Evolutionary conservation across 2,888 invertebrate species (phyloP).

Genomic region (Aphrophora alni): DNA sequence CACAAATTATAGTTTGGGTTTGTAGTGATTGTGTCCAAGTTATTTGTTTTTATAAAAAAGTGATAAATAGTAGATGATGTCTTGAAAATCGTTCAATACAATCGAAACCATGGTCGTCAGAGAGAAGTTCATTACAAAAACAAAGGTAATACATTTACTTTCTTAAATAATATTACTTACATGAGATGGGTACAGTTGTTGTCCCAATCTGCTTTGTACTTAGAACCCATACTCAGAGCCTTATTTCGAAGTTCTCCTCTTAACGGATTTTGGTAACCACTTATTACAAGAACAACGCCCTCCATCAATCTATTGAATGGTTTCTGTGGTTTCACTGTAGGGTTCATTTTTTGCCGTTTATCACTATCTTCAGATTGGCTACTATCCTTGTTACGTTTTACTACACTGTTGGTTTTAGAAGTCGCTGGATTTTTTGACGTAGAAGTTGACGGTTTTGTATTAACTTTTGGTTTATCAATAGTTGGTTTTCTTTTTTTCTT

Average conservation of each 20-base stretch:
- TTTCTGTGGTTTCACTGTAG: slow-evolving; percentile 50
- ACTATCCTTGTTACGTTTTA: background rate
- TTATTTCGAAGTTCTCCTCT: slow-evolving; percentile 70
- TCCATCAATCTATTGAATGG: slow-evolving; percentile 67
- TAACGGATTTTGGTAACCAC: slow-evolving; percentile 86
- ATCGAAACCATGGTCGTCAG: too few relatives aligned
- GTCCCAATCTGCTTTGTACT: slow-evolving; percentile 78
- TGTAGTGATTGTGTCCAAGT: too few relatives aligned
- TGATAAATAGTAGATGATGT: too few relatives aligned
- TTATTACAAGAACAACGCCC: slow-evolving; percentile 78
- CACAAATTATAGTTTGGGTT: too few relatives aligned
- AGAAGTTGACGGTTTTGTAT: slow-evolving; percentile 17
- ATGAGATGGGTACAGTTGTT: slow-evolving; percentile 81
- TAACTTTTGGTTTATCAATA: background rate
- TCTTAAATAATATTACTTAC: slow-evolving; percentile 62
- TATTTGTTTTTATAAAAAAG: too few relatives aligned
- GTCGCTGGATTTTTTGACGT: slow-evolving; percentile 30
- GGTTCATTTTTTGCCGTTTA: background rate
- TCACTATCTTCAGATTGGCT: background rate
- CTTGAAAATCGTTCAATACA: too few relatives aligned
- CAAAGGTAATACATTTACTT: too few relatives aligned
- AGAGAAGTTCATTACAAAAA: too few relatives aligned
- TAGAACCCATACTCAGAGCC: slow-evolving; percentile 80
- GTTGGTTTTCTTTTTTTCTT: background rate
- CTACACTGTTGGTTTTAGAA: background rate